Conservation (phyloP, 2,797 vertebrate genomes). For the Sphenopsis melanotis region DNA sequence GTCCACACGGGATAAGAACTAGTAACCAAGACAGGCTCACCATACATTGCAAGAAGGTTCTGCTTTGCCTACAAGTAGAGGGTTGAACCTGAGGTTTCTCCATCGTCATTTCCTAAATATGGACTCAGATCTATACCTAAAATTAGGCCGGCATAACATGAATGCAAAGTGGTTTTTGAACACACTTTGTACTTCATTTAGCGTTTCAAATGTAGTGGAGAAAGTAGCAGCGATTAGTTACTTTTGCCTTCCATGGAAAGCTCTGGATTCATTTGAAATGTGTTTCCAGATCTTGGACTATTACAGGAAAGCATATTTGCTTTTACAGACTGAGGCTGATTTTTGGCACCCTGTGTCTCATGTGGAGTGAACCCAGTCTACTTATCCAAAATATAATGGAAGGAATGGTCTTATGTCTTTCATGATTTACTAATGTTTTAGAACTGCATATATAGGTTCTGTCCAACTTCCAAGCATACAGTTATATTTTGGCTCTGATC, state of each 20-base stretch:
- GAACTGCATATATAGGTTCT: neutral
- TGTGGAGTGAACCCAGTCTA: neutral
- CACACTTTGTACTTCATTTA: neutral
- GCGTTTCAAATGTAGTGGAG: neutral
- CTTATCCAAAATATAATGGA: neutral
- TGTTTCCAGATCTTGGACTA: neutral
- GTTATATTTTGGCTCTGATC: neutral
- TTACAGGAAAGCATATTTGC: neutral
- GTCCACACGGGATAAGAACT: neutral
- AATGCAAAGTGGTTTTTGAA: neutral
- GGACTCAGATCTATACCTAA: neutral
- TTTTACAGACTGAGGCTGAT: neutral
- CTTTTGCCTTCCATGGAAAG: neutral
- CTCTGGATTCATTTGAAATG: neutral
- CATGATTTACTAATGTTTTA: neutral
- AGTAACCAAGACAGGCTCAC: neutral
- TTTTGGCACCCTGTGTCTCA: neutral
- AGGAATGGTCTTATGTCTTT: neutral
- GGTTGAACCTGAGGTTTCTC: neutral
- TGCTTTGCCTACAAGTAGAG: neutral
- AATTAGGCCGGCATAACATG: neutral
- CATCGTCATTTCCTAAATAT: neutral
- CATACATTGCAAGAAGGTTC: neutral
- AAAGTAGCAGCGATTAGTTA: neutral
- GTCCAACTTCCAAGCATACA: neutral